These are phyloP conservation scores for Coenobita brevimanus DNA, from an alignment of 1,140 invertebrate species.

Conservation along the genomic window DNA sequence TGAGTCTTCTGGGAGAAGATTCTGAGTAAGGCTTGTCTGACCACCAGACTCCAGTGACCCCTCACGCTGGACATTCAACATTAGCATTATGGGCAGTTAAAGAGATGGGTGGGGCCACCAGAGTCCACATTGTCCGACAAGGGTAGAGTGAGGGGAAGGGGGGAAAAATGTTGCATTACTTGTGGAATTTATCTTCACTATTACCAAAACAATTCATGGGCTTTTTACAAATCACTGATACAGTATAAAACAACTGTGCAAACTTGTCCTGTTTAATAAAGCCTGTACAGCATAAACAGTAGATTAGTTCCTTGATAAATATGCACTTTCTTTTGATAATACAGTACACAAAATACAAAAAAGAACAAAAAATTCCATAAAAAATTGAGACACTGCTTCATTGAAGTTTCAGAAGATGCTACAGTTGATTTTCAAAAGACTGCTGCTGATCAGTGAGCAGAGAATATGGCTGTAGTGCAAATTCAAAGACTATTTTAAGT, in stretches of 20 bases:
- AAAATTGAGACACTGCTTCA: too few relatives aligned
- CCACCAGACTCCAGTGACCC: slow-evolving; percentile 65
- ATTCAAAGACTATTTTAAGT: too few relatives aligned
- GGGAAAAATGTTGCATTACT: slow-evolving; percentile 9
- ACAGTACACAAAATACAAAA: too few relatives aligned
- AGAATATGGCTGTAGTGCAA: too few relatives aligned
- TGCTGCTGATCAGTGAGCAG: too few relatives aligned
- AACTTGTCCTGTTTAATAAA: slow-evolving; percentile 60
- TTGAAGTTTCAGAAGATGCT: too few relatives aligned
- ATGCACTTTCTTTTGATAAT: too few relatives aligned
- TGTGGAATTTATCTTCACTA: not conserved
- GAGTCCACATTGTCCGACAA: slow-evolving; percentile 57
- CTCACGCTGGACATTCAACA: slow-evolving; percentile 59
- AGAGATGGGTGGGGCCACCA: slow-evolving; percentile 27
- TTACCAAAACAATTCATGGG: slow-evolving; percentile 40
- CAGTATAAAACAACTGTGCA: slow-evolving; percentile 16
- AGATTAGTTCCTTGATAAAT: too few relatives aligned
- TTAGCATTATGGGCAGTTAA: slow-evolving; percentile 14
- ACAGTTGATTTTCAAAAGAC: too few relatives aligned
- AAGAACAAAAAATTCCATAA: too few relatives aligned
- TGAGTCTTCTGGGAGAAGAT: slow-evolving; percentile 67
- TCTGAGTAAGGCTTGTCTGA: slow-evolving; percentile 69
- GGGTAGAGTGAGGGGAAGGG: slow-evolving; percentile 46
- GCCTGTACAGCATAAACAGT: too few relatives aligned
- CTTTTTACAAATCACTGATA: slow-evolving; percentile 8